Conservation (phyloP, 2,888 invertebrate species). For the Linnaemya vulpina region DNA sequence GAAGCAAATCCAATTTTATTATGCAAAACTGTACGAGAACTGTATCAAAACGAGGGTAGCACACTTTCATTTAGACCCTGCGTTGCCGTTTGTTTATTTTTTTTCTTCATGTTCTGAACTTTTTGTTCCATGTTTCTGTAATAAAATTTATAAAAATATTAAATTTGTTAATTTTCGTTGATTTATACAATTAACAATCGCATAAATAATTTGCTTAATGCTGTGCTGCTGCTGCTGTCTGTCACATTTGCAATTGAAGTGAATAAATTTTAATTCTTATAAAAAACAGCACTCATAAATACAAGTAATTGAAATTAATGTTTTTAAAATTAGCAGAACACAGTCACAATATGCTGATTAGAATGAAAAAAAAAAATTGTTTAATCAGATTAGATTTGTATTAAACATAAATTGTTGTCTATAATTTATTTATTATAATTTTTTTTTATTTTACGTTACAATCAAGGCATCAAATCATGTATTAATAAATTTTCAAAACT, state of each 20-base stretch:
- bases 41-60: too few species aligned
- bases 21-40: too few species aligned
- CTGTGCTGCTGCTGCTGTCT: background rate
- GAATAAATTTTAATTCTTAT: background rate
- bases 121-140: too few species aligned
- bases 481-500: constrained; percentile 8
- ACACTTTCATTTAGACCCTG: too few species aligned
- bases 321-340: background rate
- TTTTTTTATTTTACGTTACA: too few species aligned
- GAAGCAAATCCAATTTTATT: too few species aligned
- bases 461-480: constrained; percentile 3
- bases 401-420: background rate
- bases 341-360: background rate
- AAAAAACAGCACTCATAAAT: background rate
- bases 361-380: background rate
- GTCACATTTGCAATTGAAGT: constrained; percentile 11
- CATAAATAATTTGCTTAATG: constrained; percentile 18
- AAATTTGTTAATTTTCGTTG: background rate
- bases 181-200: constrained; percentile 23
- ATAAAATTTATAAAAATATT: background rate
- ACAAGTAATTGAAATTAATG: background rate
- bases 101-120: too few species aligned
- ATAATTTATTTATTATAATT: too few species aligned
- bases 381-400: constrained; percentile 8
- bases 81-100: too few species aligned